Conservation (phyloP, 2,888 invertebrate genomes). For the Gymnosoma rotundatum region DNA sequence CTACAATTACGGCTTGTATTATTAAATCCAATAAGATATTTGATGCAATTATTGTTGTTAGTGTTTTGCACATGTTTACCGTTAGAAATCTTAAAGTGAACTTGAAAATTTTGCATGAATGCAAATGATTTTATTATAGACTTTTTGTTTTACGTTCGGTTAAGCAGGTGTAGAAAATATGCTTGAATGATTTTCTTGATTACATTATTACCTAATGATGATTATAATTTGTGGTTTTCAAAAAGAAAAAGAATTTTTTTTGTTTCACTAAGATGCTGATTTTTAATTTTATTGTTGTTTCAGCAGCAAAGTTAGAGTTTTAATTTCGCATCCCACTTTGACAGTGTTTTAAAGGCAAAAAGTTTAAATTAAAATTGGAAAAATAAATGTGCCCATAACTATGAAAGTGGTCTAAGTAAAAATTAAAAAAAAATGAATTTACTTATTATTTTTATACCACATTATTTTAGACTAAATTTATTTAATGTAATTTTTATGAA, state of each 20-base stretch:
- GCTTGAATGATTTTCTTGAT: conserved; percentile 60
- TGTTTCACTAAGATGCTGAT: no score
- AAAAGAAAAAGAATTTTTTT: neutral
- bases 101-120: conserved; percentile 52
- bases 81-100: conserved; percentile 55
- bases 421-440: no score
- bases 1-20: conserved; percentile 76
- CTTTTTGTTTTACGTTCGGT: neutral
- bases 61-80: conserved; percentile 55
- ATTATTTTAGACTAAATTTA: no score
- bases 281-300: no score
- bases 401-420: no score
- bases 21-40: conserved; percentile 50
- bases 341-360: no score
- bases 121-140: conserved; percentile 58
- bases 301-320: no score
- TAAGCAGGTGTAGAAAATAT: conserved; percentile 51
- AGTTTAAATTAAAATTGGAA: no score
- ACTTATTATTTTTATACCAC: no score
- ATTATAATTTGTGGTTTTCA: conserved; percentile 43
- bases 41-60: conserved; percentile 5
- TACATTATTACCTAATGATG: conserved; percentile 41
- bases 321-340: no score
- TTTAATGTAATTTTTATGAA: no score
- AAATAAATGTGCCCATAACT: no score